phyloP scores from a whole-genome alignment of 2,113 vertebrate species.

The Eptesicus fuscus region DNA sequence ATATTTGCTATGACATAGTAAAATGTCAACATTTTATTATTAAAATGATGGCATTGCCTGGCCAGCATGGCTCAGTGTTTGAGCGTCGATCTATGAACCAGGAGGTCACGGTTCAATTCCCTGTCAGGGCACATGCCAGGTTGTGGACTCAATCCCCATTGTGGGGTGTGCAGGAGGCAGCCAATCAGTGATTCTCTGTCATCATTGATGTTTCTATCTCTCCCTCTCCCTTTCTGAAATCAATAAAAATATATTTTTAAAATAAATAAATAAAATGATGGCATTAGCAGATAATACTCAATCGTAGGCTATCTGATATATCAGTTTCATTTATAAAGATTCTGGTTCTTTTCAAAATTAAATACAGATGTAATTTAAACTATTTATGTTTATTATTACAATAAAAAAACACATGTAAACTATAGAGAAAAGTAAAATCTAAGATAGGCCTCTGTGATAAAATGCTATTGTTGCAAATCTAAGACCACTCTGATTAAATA shows the following conservation, averaged over 20 bases:
- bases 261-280: not conserved
- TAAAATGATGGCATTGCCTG: not conserved
- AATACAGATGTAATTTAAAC: not conserved
- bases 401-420: not conserved
- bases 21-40: not conserved
- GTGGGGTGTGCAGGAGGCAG: no score
- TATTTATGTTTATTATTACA: not conserved
- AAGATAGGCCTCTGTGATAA: not conserved
- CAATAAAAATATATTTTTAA: no score
- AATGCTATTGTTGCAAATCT: not conserved
- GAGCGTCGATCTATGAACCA: no score
- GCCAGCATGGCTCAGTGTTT: no score
- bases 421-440: not conserved
- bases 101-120: no score
- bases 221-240: no score
- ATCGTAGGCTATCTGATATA: not conserved
- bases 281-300: not conserved
- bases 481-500: not conserved
- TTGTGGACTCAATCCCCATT: no score
- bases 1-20: not conserved
- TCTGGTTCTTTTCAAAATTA: not conserved
- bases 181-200: no score
- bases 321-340: not conserved
- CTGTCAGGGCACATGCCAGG: no score
- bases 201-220: no score